These are phyloP conservation scores for Diorhabda carinulata DNA, from an alignment of 1,140 invertebrate genomes.

Conservation along the genomic window DNA sequence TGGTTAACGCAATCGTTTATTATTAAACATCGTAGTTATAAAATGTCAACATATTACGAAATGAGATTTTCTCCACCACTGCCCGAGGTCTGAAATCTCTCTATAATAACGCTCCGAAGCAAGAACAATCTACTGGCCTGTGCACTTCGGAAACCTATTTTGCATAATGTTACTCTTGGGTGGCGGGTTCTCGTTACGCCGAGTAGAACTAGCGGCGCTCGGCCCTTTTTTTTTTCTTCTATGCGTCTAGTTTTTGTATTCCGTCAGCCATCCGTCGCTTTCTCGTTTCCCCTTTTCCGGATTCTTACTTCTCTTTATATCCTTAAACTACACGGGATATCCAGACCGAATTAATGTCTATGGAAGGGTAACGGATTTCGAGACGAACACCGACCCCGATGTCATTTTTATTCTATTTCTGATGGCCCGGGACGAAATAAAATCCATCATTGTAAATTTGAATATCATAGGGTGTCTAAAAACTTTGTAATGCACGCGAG, in stretches of 20 bases:
- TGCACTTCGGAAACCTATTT: not conserved
- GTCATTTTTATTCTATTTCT: no score
- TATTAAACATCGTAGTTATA: no score
- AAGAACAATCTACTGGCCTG: not conserved
- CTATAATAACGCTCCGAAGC: no score
- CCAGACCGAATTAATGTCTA: not conserved
- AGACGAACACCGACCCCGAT: no score
- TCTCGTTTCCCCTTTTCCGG: conserved; percentile 1
- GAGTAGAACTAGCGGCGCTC: not conserved
- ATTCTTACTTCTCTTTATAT: not conserved
- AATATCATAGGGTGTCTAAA: no score
- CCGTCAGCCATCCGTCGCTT: not conserved
- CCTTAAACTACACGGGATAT: not conserved
- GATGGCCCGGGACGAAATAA: no score
- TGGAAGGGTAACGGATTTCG: not conserved
- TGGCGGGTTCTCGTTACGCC: not conserved
- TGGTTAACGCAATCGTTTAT: no score
- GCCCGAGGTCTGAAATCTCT: no score
- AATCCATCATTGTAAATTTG: no score
- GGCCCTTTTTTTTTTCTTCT: not conserved
- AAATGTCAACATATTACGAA: no score
- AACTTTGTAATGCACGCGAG: no score
- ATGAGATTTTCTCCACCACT: no score
- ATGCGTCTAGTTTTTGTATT: not conserved
- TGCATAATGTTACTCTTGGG: conserved; percentile 2